Conservation (phyloP, 2,888 invertebrate genomes). For the Amphipyra berbera region DNA sequence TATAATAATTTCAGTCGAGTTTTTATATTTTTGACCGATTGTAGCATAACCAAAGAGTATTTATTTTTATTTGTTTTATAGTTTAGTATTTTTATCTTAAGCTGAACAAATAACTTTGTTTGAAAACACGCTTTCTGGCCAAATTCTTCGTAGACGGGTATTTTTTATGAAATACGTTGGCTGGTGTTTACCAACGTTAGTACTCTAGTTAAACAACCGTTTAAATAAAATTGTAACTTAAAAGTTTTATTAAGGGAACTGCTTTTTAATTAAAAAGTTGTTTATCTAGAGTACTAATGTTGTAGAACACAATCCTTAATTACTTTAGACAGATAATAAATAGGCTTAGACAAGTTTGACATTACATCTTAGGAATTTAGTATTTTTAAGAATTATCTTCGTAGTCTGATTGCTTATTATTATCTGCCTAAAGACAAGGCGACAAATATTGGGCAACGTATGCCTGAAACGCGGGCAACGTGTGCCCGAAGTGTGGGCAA, state of each 20-base stretch:
- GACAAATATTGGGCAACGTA: conserved; percentile 20
- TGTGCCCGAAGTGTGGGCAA: neutral
- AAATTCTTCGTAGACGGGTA: neutral
- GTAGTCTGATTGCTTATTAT: neutral
- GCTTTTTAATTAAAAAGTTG: no score
- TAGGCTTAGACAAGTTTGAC: neutral
- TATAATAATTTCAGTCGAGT: no score
- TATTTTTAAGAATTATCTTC: neutral
- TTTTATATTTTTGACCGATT: no score
- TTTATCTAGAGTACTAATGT: no score
- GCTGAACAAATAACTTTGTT: neutral
- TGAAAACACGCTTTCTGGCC: neutral
- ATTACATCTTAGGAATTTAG: neutral
- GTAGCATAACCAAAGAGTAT: no score
- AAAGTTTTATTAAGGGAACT: no score
- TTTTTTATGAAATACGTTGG: neutral
- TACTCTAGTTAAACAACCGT: no score
- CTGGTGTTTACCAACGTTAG: no score
- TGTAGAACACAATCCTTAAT: no score
- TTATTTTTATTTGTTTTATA: no score
- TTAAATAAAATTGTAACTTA: no score
- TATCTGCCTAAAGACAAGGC: conserved; percentile 2
- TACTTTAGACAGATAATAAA: conserved; percentile 11
- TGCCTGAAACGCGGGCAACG: neutral
- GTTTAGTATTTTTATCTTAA: no score